phyloP scores from a whole-genome alignment of 1,140 invertebrate species.

The Heliconius himera region DNA sequence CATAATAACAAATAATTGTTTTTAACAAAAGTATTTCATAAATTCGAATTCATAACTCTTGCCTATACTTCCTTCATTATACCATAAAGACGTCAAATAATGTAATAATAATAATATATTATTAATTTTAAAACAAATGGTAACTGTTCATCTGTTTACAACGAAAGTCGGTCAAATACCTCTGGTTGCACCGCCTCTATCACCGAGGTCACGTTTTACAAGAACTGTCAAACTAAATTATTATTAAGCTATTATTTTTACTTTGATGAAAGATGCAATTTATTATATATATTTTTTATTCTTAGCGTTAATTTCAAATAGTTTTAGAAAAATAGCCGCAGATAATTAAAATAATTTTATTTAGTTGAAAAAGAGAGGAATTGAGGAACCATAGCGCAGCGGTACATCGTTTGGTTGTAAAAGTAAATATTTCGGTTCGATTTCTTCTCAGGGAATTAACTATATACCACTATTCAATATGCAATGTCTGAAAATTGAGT shows the following conservation, averaged over 20 bases:
- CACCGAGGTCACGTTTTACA: neutral
- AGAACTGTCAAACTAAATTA: constrained; percentile 6
- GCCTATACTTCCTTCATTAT: neutral
- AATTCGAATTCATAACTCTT: neutral
- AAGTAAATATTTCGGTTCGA: too few relatives aligned
- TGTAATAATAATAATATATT: neutral
- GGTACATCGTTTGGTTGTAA: too few relatives aligned
- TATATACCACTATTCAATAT: too few relatives aligned
- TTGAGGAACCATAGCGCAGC: too few relatives aligned
- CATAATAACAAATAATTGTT: too few relatives aligned
- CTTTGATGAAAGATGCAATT: neutral
- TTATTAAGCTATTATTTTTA: constrained; percentile 5
- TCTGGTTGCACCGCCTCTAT: neutral
- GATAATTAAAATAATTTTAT: too few relatives aligned
- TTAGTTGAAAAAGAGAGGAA: too few relatives aligned
- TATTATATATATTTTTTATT: neutral
- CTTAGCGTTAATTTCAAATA: too few relatives aligned
- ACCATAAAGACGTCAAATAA: neutral
- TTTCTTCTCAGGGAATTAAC: too few relatives aligned
- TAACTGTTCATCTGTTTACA: constrained; percentile 10
- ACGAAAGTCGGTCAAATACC: neutral
- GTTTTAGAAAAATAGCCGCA: too few relatives aligned
- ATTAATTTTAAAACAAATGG: neutral
- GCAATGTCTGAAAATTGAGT: too few relatives aligned
- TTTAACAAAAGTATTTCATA: too few relatives aligned